Evolutionary conservation across 2,113 vertebrate genomes (phyloP), one percentile per base, ranked within the genome.

Genomic region (Pelobates fuscus): DNA sequence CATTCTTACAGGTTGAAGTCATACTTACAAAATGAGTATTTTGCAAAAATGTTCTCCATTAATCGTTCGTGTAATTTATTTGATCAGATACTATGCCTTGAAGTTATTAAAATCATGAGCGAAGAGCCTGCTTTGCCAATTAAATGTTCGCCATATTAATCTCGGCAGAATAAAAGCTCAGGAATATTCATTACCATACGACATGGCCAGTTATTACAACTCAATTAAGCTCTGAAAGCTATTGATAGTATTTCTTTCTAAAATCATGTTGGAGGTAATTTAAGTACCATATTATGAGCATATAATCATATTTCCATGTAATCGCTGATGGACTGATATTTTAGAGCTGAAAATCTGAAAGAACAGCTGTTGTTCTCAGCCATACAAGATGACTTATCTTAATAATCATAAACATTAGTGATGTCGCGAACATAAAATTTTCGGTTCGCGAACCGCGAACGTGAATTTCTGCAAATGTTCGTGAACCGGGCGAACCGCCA

Each of bases 241-340:
- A 49, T 66, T 21, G 10, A 43, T 30, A 66, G 8, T 24, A 46
- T 44, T 66, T 17, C 3, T 15, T 61, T 18, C 11, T 5, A 61
- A 5, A 61, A 25, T 21, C 29, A 3, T 61, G 58, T 17, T 61
- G 26, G 26, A 15, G 11, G 15, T 25, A 25, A 29, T 26, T 46
- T 66, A 32, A 46, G 23, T 66, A 29, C 29, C 18, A 37, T 37
- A 37, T 63, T 63, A 63, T 32, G 30, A 63, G 18, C 18, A 27
- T 37, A 37, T 63, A 21, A 37, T 21, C 27, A 37, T 5, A 63
- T 63, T 63, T 63, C 60, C 60, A 37, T 63, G 32, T 63, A 63
- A 63, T 37, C 29, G 37, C n/a, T 37, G 25, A 27, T 30, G 7
- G 15, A 14, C 3, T 2, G 14, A 61, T 61, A 6, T 61, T 41